A percentile compares a stretch with the other conserved stretches of the same genome.
phyloP scores from a whole-genome alignment of 2,888 invertebrate species.

The Pseudanteris insignis region DNA sequence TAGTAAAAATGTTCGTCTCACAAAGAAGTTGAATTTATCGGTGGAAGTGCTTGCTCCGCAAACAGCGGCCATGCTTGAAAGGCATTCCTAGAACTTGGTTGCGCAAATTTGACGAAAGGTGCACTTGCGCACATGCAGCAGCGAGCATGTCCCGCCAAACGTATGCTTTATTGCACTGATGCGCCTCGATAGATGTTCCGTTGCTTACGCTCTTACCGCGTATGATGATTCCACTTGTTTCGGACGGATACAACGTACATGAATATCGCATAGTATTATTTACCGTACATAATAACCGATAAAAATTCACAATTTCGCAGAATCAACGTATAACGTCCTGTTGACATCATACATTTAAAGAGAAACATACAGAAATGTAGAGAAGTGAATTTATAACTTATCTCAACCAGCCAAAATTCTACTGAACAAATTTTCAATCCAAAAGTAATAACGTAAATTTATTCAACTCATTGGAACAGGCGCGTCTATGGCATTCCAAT shows the following conservation, averaged over 20 bases:
- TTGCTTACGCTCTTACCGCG: slow-evolving; percentile 22
- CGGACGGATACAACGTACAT: slow-evolving; percentile 30
- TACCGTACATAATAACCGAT: slow-evolving; percentile 15
- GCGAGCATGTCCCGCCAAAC: slow-evolving; percentile 34
- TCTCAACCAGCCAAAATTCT: no score
- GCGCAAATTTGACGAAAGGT: slow-evolving; percentile 42
- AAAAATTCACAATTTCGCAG: slow-evolving; percentile 8
- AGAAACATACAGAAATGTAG: no score
- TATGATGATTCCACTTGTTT: slow-evolving; percentile 37
- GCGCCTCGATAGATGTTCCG: slow-evolving; percentile 32
- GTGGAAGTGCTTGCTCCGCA: slow-evolving; percentile 11
- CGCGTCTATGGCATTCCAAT: no score
- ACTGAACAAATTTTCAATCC: no score
- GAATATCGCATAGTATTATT: slow-evolving; percentile 36
- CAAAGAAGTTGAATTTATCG: slow-evolving; percentile 40
- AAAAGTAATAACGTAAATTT: no score
- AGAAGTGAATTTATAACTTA: no score
- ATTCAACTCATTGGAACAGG: no score
- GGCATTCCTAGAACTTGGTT: slow-evolving; percentile 37
- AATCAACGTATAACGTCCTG: slow-evolving; percentile 5
- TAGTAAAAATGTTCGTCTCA: slow-evolving; percentile 35
- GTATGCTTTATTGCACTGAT: slow-evolving; percentile 40
- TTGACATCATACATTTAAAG: slow-evolving; percentile 19
- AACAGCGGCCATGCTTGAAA: slow-evolving; percentile 32
- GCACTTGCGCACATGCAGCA: slow-evolving; percentile 36